Evolutionary conservation across 2,888 invertebrate species (phyloP).

Genomic region (Cephus nigrinus): DNA sequence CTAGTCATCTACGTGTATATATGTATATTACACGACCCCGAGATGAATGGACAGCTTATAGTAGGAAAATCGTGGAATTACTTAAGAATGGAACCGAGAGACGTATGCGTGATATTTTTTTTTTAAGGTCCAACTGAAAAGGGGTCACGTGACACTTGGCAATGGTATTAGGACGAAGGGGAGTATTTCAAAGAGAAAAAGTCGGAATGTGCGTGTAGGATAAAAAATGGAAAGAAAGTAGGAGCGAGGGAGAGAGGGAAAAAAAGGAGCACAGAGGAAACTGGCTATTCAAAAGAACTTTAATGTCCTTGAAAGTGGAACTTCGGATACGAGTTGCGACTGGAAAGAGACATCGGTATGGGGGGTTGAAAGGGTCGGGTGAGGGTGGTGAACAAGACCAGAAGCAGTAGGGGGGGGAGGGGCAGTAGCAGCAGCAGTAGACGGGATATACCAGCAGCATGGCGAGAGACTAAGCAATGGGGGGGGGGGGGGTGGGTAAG

Average conservation of each 20-base stretch:
- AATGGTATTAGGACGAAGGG: background rate
- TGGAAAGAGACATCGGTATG: conserved; percentile 11
- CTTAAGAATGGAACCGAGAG: background rate
- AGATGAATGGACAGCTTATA: background rate
- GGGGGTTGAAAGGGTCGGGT: conserved; percentile 32
- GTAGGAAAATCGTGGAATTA: background rate
- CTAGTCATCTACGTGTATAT: background rate
- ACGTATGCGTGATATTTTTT: background rate
- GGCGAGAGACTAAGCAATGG: background rate
- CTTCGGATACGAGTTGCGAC: conserved; percentile 11
- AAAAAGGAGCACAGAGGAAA: background rate
- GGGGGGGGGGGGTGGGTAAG: conserved; percentile 8
- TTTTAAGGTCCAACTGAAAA: background rate
- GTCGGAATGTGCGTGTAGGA: background rate
- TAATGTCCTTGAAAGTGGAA: conserved; percentile 11
- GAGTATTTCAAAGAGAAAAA: background rate
- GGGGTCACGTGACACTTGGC: background rate
- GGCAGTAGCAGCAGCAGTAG: conserved; percentile 50
- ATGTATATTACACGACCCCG: background rate
- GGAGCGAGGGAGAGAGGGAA: conserved; percentile 1
- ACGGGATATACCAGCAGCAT: background rate
- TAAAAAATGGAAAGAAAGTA: background rate
- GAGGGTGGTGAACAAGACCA: conserved; percentile 19
- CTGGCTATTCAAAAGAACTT: conserved; percentile 8
- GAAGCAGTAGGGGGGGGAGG: conserved; percentile 8